Evolutionary conservation across 2,113 vertebrate genomes (phyloP), one percentile per base, ranked within the genome.

Genomic region (Chaetodon trifascialis): DNA sequence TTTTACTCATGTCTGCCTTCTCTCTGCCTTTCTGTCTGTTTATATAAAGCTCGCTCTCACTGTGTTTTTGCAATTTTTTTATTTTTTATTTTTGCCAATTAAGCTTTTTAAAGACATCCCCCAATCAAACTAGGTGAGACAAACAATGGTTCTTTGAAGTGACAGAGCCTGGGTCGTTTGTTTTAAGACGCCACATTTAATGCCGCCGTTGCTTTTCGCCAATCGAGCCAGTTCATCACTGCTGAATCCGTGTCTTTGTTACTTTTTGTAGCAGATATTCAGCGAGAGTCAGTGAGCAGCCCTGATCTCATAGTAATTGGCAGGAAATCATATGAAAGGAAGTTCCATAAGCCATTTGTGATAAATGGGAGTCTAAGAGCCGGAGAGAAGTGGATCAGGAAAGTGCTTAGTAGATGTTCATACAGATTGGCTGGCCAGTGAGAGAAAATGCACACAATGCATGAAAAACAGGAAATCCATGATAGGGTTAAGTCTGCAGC

Each of bases 151-250:
- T 63, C 54, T 76, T 77, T 76, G 40, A 69, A 64, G 81, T 52
- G 82, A 68, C 62, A 59, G 56, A 81, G 60, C 34, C 40, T 10
- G 4, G 30, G 62, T 88, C 47, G 46, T 73, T 25, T 84, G 68
- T 82, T 82, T 90, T 81, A 64, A 75, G 70, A 73, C 73, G 74
- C 74, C 71, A 77, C 84, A 86, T 84, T 93, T 86, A 86, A 81
- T 83, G 54, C 65, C 46, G 25, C 68, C 30, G 30, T 7, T 11
- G 49, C 69, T 83, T 63, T 89, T 93, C 86, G 60, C 88, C 82
- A 89, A 11, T 91, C 89, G 84, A 84, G 76, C 89, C 56, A 51
- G 76, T 84, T 86, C 81, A 85, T 88, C 81, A 85, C 73, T 81
- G 72, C 83, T 86, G 76, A 83, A 82, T 86, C 80, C 59, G 68